A percentile compares a stretch with the other conserved stretches of the same genome.
Conservation (phyloP, 2,113 vertebrate species). For the Cynoglossus semilaevis region DNA sequence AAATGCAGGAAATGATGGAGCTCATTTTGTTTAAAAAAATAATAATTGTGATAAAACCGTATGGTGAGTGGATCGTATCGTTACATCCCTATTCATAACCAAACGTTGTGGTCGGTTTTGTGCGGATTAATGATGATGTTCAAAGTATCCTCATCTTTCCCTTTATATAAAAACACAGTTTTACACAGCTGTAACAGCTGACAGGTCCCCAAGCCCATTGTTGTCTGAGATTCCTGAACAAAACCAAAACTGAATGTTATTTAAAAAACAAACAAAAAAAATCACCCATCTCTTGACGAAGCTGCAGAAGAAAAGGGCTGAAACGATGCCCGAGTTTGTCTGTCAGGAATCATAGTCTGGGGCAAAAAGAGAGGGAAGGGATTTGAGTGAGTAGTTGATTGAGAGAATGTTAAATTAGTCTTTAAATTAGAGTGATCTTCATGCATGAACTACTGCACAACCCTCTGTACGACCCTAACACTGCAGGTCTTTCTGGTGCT, state of each 20-base stretch:
- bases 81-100: background rate
- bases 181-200: conserved; percentile 17
- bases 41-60: too few relatives aligned
- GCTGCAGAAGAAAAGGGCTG: conserved; percentile 43
- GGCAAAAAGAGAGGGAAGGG: conserved; percentile 50
- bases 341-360: conserved; percentile 61
- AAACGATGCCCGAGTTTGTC: conserved; percentile 43
- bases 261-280: conserved; percentile 10
- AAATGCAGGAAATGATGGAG: too few relatives aligned
- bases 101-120: conserved; percentile 1
- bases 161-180: conserved; percentile 20
- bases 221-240: conserved; percentile 24
- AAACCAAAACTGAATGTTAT: conserved; percentile 35
- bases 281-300: conserved; percentile 14
- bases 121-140: background rate
- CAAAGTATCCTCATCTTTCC: conserved; percentile 26
- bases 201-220: conserved; percentile 16
- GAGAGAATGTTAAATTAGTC: conserved; percentile 23
- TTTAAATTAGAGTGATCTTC: conserved; percentile 33
- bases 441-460: conserved; percentile 36
- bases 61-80: too few relatives aligned
- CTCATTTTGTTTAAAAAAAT: too few relatives aligned
- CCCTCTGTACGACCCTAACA: conserved; percentile 19
- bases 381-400: conserved; percentile 32
- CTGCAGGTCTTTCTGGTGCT: conserved; percentile 18